phyloP scores from a whole-genome alignment of 2,113 vertebrate species.

The Colius striatus region DNA sequence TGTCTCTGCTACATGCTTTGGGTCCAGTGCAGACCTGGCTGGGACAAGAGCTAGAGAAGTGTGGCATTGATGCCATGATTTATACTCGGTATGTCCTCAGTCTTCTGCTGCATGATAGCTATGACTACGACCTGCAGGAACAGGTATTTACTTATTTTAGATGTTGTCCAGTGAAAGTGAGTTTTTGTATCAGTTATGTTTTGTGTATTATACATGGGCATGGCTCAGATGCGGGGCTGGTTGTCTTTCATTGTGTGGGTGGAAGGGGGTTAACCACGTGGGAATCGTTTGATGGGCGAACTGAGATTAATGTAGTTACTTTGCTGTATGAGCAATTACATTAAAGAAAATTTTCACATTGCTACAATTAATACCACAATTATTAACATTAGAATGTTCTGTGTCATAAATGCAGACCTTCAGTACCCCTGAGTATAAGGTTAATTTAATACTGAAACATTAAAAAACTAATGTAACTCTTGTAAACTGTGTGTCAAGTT shows the following conservation, averaged over 20 bases:
- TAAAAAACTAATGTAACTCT: background rate
- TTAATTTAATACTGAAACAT: background rate
- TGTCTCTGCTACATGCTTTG: slow-evolving; percentile 97
- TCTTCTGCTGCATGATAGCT: slow-evolving; percentile 98
- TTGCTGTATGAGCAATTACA: background rate
- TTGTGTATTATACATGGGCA: background rate
- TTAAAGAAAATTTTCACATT: background rate
- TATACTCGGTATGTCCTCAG: slow-evolving; percentile 98
- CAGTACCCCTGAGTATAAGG: background rate
- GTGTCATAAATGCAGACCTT: background rate
- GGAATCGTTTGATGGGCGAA: background rate
- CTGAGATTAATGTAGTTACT: background rate
- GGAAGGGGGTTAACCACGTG: background rate
- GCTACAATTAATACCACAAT: background rate
- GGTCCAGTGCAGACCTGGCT: slow-evolving; percentile 99
- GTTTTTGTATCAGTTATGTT: slow-evolving; percentile 20
- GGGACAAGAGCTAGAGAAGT: slow-evolving; percentile 99
- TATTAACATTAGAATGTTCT: background rate
- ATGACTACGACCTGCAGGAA: slow-evolving; percentile 98
- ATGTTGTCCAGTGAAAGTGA: slow-evolving; percentile 57
- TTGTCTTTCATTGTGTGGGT: slow-evolving; percentile 43
- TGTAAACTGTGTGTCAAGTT: background rate
- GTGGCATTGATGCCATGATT: slow-evolving; percentile 99
- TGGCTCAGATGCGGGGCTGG: background rate
- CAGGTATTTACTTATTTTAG: slow-evolving; percentile 83